phyloP scores from a whole-genome alignment of 1,140 invertebrate genomes.

The Heliconius eleuchia region DNA sequence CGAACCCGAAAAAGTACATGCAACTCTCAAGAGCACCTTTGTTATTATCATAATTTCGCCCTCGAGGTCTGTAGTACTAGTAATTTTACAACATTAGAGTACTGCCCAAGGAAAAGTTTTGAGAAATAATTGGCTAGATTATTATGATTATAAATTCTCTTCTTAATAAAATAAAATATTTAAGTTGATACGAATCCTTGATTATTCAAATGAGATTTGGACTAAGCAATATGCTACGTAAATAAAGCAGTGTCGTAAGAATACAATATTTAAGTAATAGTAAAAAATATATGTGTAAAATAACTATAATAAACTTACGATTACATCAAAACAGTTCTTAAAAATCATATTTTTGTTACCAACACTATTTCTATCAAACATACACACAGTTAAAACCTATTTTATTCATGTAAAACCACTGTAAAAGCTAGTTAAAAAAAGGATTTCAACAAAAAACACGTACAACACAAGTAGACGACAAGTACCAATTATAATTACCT shows the following conservation, averaged over 20 bases:
- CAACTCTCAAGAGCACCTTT: too few relatives aligned
- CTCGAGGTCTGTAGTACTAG: too few relatives aligned
- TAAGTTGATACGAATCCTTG: neutral
- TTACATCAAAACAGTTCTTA: slow-evolving; percentile 12
- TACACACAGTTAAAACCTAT: neutral
- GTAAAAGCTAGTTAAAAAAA: neutral
- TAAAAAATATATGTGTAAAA: too few relatives aligned
- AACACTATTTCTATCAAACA: neutral
- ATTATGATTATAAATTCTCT: too few relatives aligned
- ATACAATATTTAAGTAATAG: too few relatives aligned
- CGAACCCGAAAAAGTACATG: too few relatives aligned
- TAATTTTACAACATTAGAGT: too few relatives aligned
- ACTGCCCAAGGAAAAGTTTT: too few relatives aligned
- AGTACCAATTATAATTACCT: slow-evolving; percentile 11
- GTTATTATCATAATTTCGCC: too few relatives aligned
- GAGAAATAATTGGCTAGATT: too few relatives aligned
- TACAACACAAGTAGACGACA: slow-evolving; percentile 4
- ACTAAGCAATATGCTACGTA: neutral
- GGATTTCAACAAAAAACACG: neutral
- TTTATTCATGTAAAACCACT: neutral
- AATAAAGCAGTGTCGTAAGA: neutral
- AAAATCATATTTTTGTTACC: neutral
- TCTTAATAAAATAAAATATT: too few relatives aligned
- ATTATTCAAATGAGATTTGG: neutral
- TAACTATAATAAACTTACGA: neutral